Percentiles rank a stretch among this genome's conserved stretches.
Conservation (phyloP, 2,797 vertebrate genomes). For the Phalanger gymnotis region DNA sequence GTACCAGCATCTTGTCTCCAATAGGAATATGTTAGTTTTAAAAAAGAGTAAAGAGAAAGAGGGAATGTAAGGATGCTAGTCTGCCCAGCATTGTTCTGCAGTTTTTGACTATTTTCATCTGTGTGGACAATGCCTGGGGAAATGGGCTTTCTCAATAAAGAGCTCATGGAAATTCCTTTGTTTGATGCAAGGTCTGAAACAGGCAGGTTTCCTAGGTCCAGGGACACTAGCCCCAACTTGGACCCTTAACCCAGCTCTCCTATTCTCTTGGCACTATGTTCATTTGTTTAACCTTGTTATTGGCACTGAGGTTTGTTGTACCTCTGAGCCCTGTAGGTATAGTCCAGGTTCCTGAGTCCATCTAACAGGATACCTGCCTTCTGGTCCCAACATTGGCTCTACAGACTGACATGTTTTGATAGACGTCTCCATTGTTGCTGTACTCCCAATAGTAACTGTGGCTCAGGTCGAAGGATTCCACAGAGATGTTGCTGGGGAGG, state of each 20-base stretch:
- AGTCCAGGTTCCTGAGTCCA: background rate
- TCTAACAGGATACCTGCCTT: background rate
- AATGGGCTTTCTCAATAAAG: background rate
- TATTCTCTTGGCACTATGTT: background rate
- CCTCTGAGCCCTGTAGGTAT: background rate
- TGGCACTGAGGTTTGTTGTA: conserved; percentile 13
- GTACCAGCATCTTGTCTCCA: background rate
- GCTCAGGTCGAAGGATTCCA: background rate
- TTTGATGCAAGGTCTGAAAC: background rate
- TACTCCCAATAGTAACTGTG: background rate
- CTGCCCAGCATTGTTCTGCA: background rate
- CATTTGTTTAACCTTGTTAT: background rate
- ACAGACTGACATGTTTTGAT: background rate
- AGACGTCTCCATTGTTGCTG: background rate
- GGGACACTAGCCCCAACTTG: background rate
- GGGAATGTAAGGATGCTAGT: background rate
- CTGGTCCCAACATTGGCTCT: background rate
- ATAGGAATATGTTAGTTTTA: background rate
- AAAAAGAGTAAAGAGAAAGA: background rate
- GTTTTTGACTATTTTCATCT: background rate
- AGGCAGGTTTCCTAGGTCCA: background rate
- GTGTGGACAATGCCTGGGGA: background rate
- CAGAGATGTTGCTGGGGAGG: background rate
- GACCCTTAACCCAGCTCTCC: background rate
- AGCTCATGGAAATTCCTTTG: background rate